Evolutionary conservation across 1,140 invertebrate species (phyloP).

Genomic region (Drosophila nebulosa): DNA sequence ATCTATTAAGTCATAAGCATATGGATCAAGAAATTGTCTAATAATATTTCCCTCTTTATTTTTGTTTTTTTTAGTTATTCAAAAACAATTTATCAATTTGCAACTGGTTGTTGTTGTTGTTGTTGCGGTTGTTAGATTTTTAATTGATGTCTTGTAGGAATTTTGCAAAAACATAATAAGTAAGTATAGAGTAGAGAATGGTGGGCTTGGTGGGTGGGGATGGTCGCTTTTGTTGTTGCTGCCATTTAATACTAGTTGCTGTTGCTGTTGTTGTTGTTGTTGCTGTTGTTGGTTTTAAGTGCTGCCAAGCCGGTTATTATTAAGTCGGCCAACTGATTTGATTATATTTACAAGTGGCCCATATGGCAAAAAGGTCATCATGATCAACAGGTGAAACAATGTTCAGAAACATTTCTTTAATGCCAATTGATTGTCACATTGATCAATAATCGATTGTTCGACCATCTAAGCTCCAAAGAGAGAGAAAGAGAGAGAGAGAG

Average conservation of each 20-base stretch:
- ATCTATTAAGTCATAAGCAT: too few relatives aligned
- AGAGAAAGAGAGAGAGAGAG: too few relatives aligned
- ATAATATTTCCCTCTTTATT: too few relatives aligned
- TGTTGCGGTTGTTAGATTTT: constrained; percentile 40
- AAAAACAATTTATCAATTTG: neutral
- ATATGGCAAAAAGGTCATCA: neutral
- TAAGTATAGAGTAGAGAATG: neutral
- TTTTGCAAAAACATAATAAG: neutral
- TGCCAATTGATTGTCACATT: too few relatives aligned
- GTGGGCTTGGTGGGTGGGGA: neutral
- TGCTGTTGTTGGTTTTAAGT: neutral
- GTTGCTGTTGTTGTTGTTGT: neutral
- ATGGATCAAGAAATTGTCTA: too few relatives aligned
- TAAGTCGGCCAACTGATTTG: neutral
- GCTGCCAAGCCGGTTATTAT: neutral
- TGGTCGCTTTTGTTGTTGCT: neutral
- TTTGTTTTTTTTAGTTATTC: neutral
- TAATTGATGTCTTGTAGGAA: neutral
- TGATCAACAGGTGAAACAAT: too few relatives aligned
- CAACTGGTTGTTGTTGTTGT: neutral
- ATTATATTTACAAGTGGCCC: neutral
- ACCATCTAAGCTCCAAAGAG: too few relatives aligned
- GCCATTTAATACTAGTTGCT: neutral
- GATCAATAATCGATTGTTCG: too few relatives aligned
- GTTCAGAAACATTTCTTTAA: too few relatives aligned